Conservation (phyloP, 1,140 invertebrate genomes). For the Trichonephila clavipes region DNA sequence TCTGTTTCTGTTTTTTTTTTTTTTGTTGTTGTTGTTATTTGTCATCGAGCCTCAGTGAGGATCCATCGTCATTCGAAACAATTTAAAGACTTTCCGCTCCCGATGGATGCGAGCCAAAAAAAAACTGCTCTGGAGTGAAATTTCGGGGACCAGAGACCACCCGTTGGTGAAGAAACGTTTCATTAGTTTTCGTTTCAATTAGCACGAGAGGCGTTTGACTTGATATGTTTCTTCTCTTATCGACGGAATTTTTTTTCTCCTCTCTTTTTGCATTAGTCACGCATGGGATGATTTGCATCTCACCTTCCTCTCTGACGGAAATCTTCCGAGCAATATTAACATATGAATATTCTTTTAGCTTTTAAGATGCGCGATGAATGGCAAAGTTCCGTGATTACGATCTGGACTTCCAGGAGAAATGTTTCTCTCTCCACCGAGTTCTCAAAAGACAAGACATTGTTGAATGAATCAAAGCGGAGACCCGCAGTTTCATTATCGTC, state of each 20-base stretch:
- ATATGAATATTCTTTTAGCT: neutral
- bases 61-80: neutral
- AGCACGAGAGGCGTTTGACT: neutral
- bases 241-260: neutral
- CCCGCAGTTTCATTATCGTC: neutral
- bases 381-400: neutral
- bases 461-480: neutral
- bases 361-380: neutral
- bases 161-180: neutral
- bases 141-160: neutral
- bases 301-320: neutral
- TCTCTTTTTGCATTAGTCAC: constrained; percentile 10
- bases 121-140: neutral
- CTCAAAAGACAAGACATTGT: neutral
- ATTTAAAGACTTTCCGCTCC: neutral
- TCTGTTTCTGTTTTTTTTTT: neutral
- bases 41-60: neutral
- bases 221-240: neutral
- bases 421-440: neutral
- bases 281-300: neutral
- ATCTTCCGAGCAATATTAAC: neutral
- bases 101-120: neutral
- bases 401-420: neutral
- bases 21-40: neutral
- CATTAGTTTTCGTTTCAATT: constrained; percentile 22